phyloP scores from a whole-genome alignment of 2,113 vertebrate species.

The Hippoglossus stenolepis region DNA sequence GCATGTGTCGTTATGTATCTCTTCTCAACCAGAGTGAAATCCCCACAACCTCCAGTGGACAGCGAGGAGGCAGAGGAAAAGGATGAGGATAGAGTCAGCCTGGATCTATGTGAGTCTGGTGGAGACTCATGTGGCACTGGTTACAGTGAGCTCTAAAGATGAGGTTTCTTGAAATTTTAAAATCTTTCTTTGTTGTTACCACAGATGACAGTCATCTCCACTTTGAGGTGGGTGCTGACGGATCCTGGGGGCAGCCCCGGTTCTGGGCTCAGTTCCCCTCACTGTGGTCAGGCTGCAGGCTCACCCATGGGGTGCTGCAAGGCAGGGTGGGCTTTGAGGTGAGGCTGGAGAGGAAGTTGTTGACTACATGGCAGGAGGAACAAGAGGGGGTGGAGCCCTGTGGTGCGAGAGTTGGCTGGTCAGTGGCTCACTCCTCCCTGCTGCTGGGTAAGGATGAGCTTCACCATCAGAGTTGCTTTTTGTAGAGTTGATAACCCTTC shows the following conservation, averaged over 20 bases:
- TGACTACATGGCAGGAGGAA: slow-evolving; percentile 62
- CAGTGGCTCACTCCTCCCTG: slow-evolving; percentile 78
- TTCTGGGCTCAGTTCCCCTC: slow-evolving; percentile 87
- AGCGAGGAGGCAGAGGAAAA: slow-evolving; percentile 79
- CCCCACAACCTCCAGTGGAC: slow-evolving; percentile 80
- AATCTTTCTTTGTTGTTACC: slow-evolving; percentile 9
- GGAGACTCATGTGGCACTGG: background rate
- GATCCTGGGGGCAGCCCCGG: slow-evolving; percentile 85
- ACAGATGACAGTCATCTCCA: slow-evolving; percentile 89
- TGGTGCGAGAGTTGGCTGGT: slow-evolving; percentile 90
- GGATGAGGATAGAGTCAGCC: slow-evolving; percentile 81
- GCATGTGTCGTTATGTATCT: background rate
- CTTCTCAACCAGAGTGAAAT: slow-evolving; percentile 83
- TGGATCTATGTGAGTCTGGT: slow-evolving; percentile 86
- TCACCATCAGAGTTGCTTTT: background rate
- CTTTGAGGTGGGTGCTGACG: slow-evolving; percentile 85
- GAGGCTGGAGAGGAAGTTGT: slow-evolving; percentile 85
- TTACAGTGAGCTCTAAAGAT: background rate
- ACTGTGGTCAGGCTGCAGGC: slow-evolving; percentile 89
- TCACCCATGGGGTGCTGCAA: slow-evolving; percentile 86
- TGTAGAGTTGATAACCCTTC: background rate
- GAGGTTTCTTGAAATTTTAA: background rate
- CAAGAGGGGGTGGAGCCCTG: slow-evolving; percentile 69
- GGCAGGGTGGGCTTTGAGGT: slow-evolving; percentile 89
- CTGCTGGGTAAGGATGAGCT: slow-evolving; percentile 84